Conservation (phyloP, 2,888 invertebrate genomes). For the Galerucella nymphaeae region DNA sequence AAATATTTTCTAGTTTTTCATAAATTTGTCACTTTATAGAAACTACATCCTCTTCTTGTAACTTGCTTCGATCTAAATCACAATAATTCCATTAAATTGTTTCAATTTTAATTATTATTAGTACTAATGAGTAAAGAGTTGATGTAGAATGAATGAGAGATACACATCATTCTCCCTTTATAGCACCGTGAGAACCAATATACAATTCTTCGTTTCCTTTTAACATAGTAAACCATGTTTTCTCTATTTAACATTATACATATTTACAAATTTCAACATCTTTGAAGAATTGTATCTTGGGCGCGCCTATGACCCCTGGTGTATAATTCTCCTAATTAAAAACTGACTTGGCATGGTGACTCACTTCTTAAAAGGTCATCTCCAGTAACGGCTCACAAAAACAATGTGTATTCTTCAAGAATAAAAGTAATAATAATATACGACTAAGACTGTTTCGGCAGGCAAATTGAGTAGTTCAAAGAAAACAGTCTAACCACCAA, state of each 20-base stretch:
- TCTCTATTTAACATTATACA: background rate
- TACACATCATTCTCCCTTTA: background rate
- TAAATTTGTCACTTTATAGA: too few relatives aligned
- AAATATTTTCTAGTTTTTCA: background rate
- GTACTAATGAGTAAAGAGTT: background rate
- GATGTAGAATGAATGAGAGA: background rate
- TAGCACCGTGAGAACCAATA: background rate
- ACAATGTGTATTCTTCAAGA: conserved; percentile 8
- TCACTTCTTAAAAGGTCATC: conserved; percentile 28
- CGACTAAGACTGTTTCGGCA: background rate
- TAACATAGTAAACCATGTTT: background rate
- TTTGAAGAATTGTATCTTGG: background rate
- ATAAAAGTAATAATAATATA: background rate
- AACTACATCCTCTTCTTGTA: background rate
- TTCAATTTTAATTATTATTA: background rate
- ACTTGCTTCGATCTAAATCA: background rate
- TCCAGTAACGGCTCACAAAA: conserved; percentile 14
- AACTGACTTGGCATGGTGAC: conserved; percentile 26
- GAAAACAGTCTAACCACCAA: too few relatives aligned
- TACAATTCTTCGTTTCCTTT: background rate
- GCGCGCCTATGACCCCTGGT: conserved; percentile 14
- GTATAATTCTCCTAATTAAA: conserved; percentile 21
- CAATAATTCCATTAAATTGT: background rate
- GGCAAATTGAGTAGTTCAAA: too few relatives aligned
- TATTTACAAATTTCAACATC: conserved; percentile 5